A percentile compares a stretch with the other conserved stretches of the same genome.
Conservation (phyloP, 2,888 invertebrate genomes). For the Priapulus caudatus region DNA sequence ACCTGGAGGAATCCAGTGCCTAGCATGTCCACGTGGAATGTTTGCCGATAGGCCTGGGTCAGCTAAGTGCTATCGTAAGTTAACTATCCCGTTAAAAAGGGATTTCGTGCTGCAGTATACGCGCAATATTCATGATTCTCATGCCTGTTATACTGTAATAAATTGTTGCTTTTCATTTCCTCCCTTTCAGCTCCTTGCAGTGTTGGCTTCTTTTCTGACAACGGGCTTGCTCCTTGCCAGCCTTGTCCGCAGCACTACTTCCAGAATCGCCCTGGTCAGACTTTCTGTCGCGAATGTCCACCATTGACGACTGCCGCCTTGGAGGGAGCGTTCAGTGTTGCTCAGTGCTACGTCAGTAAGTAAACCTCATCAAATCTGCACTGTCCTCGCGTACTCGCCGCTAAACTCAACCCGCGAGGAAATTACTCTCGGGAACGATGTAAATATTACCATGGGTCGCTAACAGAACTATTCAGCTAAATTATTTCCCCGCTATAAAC, state of each 20-base stretch:
- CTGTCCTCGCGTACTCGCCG: too few species aligned
- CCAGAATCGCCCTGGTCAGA: background rate
- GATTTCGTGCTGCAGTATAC: too few species aligned
- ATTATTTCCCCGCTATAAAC: too few species aligned
- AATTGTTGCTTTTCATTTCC: too few species aligned
- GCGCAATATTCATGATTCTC: too few species aligned
- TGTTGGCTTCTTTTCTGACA: background rate
- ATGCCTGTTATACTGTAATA: too few species aligned
- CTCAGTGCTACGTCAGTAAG: slow-evolving; percentile 3
- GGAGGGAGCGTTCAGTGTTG: background rate
- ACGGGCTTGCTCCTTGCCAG: background rate
- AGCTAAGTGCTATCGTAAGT: background rate
- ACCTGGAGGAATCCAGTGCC: background rate
- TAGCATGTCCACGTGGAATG: background rate
- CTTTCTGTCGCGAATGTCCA: background rate
- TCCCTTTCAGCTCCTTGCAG: background rate
- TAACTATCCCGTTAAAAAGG: too few species aligned
- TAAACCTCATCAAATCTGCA: too few species aligned
- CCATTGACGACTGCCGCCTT: background rate
- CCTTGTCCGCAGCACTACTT: background rate
- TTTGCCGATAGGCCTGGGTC: background rate
- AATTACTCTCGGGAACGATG: too few species aligned
- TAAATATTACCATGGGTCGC: too few species aligned
- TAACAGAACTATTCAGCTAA: too few species aligned
- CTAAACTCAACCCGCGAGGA: too few species aligned